Conservation (phyloP, 1,140 invertebrate species). For the Drosophila tsacasi region DNA sequence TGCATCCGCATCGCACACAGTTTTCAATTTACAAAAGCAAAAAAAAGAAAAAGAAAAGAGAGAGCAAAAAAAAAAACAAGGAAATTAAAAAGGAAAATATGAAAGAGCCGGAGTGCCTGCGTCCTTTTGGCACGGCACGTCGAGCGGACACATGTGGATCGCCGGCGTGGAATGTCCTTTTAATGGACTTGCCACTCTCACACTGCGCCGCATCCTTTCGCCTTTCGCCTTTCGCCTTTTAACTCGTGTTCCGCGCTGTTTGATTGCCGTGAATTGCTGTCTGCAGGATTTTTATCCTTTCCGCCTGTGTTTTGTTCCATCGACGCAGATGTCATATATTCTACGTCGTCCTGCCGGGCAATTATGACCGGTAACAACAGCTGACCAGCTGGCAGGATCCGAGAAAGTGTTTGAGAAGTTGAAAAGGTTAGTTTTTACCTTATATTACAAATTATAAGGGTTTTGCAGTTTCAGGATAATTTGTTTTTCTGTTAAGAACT, state of each 20-base stretch:
- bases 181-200: slow-evolving; percentile 77
- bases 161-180: slow-evolving; percentile 81
- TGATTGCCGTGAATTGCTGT: slow-evolving; percentile 80
- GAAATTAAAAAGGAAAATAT: slow-evolving; percentile 38
- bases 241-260: slow-evolving; percentile 69
- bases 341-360: slow-evolving; percentile 39
- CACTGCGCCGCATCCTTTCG: slow-evolving; percentile 68
- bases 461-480: background rate
- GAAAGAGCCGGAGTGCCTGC: slow-evolving; percentile 19
- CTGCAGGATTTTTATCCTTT: slow-evolving; percentile 76
- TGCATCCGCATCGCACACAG: slow-evolving; percentile 66
- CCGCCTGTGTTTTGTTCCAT: slow-evolving; percentile 43
- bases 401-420: background rate
- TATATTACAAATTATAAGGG: background rate
- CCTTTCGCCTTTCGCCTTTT: slow-evolving; percentile 35
- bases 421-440: background rate
- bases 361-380: slow-evolving; percentile 57
- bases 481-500: background rate
- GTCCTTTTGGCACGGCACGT: slow-evolving; percentile 47
- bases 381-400: slow-evolving; percentile 52
- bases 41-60: slow-evolving; percentile 28
- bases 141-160: slow-evolving; percentile 70
- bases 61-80: background rate
- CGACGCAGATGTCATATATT: slow-evolving; percentile 61
- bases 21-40: slow-evolving; percentile 75